phyloP scores from a whole-genome alignment of 2,888 invertebrate genomes.

The Taenaris catops region DNA sequence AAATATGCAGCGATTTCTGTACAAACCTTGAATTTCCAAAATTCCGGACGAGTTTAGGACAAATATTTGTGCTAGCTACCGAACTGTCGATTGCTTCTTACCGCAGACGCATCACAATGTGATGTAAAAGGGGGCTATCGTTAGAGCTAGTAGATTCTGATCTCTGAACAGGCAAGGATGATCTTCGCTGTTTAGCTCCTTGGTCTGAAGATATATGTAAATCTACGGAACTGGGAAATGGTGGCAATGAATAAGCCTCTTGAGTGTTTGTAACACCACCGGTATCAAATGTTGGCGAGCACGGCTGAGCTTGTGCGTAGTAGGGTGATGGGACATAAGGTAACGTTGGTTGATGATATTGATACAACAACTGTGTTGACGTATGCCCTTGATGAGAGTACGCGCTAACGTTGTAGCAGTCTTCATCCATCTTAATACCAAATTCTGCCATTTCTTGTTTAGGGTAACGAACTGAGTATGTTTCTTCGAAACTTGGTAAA shows the following conservation, averaged over 20 bases:
- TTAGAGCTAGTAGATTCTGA: conserved; percentile 90
- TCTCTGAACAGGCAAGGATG: conserved; percentile 88
- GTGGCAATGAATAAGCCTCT: conserved; percentile 85
- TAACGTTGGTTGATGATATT: conserved; percentile 79
- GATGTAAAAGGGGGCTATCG: conserved; percentile 86
- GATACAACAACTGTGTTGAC: conserved; percentile 78
- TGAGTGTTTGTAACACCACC: conserved; percentile 74
- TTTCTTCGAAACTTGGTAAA: conserved; percentile 93
- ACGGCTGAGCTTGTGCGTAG: conserved; percentile 80
- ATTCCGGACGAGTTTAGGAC: too few relatives aligned
- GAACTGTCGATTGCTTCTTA: too few relatives aligned
- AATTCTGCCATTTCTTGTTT: conserved; percentile 82
- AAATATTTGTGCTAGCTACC: too few relatives aligned
- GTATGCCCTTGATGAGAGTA: conserved; percentile 79
- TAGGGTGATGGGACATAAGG: conserved; percentile 78
- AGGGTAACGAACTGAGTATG: conserved; percentile 88
- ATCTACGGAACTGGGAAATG: conserved; percentile 85
- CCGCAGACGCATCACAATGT: too few relatives aligned
- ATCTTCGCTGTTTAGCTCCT: conserved; percentile 83
- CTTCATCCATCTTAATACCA: conserved; percentile 92
- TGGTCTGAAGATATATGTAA: conserved; percentile 83
- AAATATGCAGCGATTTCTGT: too few relatives aligned
- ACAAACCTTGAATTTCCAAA: too few relatives aligned
- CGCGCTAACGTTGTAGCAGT: conserved; percentile 85
- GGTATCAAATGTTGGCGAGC: conserved; percentile 73